phyloP scores from a whole-genome alignment of 2,888 invertebrate genomes.

The Scaeva pyrastri region DNA sequence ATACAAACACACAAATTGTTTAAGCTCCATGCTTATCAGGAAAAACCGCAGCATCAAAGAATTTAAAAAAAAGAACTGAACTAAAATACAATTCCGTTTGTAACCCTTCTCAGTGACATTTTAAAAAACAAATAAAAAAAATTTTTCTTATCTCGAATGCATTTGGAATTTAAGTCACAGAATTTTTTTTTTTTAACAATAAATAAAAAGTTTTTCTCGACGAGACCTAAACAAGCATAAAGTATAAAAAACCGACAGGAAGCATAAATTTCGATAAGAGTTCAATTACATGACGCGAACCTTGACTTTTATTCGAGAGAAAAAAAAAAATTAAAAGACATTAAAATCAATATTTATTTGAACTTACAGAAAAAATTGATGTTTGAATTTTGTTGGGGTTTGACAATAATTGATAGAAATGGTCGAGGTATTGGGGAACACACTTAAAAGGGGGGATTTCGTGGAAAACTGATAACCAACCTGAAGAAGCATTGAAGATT shows the following conservation, averaged over 20 bases:
- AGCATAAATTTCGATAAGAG: slow-evolving; percentile 62
- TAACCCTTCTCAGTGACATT: not conserved
- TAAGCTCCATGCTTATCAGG: not conserved
- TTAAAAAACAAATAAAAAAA: not conserved
- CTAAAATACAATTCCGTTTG: not conserved
- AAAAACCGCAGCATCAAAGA: not conserved
- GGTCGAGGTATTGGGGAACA: not conserved
- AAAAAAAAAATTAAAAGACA: not conserved
- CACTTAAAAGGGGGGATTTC: not conserved
- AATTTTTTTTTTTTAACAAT: slow-evolving; percentile 23
- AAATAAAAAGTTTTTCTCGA: slow-evolving; percentile 36
- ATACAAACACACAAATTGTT: not conserved
- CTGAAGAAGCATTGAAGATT: not conserved
- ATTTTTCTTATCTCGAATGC: slow-evolving; percentile 28
- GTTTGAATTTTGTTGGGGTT: not conserved
- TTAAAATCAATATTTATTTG: slow-evolving; percentile 22
- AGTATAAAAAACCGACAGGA: slow-evolving; percentile 33
- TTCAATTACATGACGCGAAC: slow-evolving; percentile 56
- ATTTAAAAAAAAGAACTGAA: not conserved
- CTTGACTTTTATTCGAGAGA: slow-evolving; percentile 27
- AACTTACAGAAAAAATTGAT: not conserved
- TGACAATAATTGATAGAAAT: slow-evolving; percentile 1
- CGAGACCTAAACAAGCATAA: slow-evolving; percentile 18
- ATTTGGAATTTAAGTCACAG: slow-evolving; percentile 14
- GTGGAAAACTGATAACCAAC: not conserved